Conservation (phyloP, 2,797 vertebrate species). For the Schizopygopsis malacanthus region DNA sequence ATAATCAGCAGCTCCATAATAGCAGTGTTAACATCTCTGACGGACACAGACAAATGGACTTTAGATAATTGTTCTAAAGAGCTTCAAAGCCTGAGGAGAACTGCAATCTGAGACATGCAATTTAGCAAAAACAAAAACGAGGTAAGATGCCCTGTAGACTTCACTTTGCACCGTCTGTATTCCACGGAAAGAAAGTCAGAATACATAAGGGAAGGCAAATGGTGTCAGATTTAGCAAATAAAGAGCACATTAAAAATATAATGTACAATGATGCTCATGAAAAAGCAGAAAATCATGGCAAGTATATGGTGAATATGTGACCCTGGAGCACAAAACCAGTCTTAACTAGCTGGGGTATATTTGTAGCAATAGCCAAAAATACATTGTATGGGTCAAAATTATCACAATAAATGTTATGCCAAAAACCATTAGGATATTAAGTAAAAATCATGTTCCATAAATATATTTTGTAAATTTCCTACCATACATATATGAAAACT, state of each 20-base stretch:
- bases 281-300: not conserved
- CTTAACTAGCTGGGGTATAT: too few species aligned
- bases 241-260: not conserved
- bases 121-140: not conserved
- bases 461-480: too few species aligned
- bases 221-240: not conserved
- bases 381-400: too few species aligned
- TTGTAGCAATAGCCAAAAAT: too few species aligned
- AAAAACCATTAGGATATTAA: too few species aligned
- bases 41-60: not conserved
- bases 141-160: not conserved
- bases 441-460: too few species aligned
- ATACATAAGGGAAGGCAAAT: not conserved
- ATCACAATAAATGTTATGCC: too few species aligned
- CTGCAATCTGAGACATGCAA: not conserved
- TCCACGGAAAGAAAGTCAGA: not conserved
- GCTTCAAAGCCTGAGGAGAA: not conserved
- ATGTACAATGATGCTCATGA: too few species aligned
- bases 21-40: conserved; percentile 96
- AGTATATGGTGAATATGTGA: not conserved
- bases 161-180: not conserved
- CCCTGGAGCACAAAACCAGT: too few species aligned
- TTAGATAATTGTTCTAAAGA: not conserved
- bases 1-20: conserved; percentile 98
- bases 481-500: too few species aligned